Evolutionary conservation across 2,888 invertebrate genomes (phyloP).

Genomic region (Subacronicta megacephala): DNA sequence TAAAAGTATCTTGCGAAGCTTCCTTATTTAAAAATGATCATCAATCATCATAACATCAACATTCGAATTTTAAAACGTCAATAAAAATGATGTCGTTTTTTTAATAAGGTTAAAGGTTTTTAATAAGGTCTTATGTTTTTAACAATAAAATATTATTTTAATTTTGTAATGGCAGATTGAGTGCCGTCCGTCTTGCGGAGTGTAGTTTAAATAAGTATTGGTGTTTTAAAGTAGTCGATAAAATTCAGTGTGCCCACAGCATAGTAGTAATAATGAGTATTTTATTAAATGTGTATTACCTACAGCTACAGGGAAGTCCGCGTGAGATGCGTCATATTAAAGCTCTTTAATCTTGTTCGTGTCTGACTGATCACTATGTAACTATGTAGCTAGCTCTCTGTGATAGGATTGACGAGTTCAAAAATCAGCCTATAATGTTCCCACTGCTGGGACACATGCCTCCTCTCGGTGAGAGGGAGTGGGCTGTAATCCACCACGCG

Average conservation of each 20-base stretch:
- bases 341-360: too few species aligned
- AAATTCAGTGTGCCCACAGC: background rate
- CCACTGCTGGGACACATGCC: too few species aligned
- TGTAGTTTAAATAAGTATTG: background rate
- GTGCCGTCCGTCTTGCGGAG: too few species aligned
- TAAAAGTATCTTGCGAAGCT: background rate
- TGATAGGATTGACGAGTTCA: too few species aligned
- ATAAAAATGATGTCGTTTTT: background rate
- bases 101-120: conserved; percentile 1
- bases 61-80: conserved; percentile 5
- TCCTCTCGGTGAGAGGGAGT: too few species aligned
- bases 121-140: background rate
- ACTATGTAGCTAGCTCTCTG: too few species aligned
- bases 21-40: conserved; percentile 1
- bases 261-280: conserved; percentile 5
- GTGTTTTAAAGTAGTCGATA: background rate
- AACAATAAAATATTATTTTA: background rate
- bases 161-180: conserved; percentile 7
- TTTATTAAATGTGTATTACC: conserved; percentile 1
- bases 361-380: too few species aligned
- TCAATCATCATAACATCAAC: background rate
- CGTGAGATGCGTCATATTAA: conserved; percentile 2
- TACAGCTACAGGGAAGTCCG: conserved; percentile 14
- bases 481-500: too few species aligned
- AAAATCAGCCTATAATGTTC: too few species aligned